phyloP scores from a whole-genome alignment of 1,140 invertebrate species.

The Procambarus virginalis region DNA sequence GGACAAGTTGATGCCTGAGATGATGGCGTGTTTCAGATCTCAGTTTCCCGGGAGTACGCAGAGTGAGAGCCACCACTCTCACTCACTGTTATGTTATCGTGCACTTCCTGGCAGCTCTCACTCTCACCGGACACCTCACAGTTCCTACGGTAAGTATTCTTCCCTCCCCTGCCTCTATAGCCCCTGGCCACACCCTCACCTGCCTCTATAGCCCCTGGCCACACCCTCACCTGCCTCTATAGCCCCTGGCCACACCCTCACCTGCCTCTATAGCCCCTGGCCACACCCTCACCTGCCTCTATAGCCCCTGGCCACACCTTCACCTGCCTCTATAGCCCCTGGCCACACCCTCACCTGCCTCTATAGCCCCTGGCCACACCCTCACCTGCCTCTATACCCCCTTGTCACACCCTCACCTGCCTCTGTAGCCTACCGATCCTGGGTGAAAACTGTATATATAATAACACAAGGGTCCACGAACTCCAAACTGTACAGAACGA shows the following conservation, averaged over 20 bases:
- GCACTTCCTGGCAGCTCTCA: constrained; percentile 28
- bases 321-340: background rate
- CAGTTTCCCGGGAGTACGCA: constrained; percentile 9
- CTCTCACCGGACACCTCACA: constrained; percentile 9
- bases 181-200: background rate
- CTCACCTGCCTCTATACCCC: background rate
- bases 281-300: background rate
- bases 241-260: background rate
- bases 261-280: background rate
- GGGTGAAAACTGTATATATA: too few species aligned
- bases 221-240: background rate
- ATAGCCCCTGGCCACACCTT: background rate
- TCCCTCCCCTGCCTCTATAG: background rate
- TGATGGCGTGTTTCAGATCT: constrained; percentile 2
- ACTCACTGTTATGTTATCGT: constrained; percentile 30
- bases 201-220: background rate
- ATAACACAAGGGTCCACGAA: too few species aligned
- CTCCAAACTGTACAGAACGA: too few species aligned
- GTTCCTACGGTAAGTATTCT: constrained; percentile 6
- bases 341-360: background rate
- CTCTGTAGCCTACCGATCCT: too few species aligned
- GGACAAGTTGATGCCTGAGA: too few species aligned
- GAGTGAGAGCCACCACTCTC: background rate
- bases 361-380: background rate
- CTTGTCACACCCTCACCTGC: background rate